Conservation (phyloP, 2,113 vertebrate genomes). For the Lethenteron camtschaticum region DNA sequence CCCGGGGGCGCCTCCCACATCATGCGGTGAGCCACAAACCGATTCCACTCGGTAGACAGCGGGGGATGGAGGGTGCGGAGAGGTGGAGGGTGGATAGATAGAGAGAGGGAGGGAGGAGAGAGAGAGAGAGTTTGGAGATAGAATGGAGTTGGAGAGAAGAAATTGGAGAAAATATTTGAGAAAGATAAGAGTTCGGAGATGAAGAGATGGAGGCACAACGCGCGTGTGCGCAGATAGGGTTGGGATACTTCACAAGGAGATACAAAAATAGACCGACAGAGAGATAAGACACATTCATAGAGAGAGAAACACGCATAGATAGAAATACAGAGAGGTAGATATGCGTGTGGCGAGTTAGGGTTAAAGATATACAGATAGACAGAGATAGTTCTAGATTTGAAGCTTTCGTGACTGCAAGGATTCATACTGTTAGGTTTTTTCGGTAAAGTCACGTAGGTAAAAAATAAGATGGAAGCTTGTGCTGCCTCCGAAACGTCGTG, state of each 20-base stretch:
- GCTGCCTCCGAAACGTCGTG: too few species aligned
- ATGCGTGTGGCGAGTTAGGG: not conserved
- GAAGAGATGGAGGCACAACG: not conserved
- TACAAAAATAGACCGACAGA: not conserved
- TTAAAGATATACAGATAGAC: not conserved
- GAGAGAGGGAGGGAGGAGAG: not conserved
- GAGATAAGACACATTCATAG: not conserved
- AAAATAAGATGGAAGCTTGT: too few species aligned
- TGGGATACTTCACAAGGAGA: not conserved
- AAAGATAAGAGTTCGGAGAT: not conserved
- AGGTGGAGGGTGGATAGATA: not conserved
- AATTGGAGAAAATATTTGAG: not conserved
- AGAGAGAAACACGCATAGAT: not conserved
- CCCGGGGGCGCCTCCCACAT: too few species aligned
- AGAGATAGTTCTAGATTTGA: not conserved
- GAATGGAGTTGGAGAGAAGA: not conserved
- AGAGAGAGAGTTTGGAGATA: not conserved
- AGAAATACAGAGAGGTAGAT: not conserved
- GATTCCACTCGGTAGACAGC: too few species aligned
- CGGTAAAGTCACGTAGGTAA: too few species aligned
- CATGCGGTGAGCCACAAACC: too few species aligned
- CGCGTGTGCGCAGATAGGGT: too few species aligned
- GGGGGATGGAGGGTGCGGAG: not conserved
- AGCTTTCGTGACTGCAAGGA: not conserved
- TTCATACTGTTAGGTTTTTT: too few species aligned